phyloP scores from a whole-genome alignment of 2,113 vertebrate genomes.

The Aegotheles bennettii region DNA sequence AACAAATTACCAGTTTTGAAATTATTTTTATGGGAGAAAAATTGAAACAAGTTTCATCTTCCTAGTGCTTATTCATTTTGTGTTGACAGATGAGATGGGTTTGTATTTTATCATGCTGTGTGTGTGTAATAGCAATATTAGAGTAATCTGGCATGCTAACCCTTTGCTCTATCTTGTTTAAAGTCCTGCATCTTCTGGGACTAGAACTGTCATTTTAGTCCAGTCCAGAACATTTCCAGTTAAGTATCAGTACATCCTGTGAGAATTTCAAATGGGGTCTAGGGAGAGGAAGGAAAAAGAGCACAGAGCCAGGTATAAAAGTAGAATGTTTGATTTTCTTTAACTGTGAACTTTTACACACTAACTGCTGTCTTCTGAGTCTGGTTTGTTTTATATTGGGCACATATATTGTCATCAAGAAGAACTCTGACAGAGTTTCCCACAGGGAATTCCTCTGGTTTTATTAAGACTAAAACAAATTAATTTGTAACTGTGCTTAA shows the following conservation, averaged over 20 bases:
- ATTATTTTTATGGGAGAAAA: neutral
- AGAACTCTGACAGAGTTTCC: neutral
- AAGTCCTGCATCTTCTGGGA: neutral
- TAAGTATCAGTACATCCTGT: neutral
- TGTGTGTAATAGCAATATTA: neutral
- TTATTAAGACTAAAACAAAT: conserved; percentile 1
- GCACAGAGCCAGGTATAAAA: neutral
- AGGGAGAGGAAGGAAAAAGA: neutral
- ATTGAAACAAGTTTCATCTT: neutral
- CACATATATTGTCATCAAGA: neutral
- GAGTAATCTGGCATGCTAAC: neutral
- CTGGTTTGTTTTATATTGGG: neutral
- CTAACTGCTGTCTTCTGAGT: neutral
- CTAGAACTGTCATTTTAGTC: neutral
- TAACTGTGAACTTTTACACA: neutral
- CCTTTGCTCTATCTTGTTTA: neutral
- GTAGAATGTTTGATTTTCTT: neutral
- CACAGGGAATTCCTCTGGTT: neutral
- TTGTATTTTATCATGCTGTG: neutral
- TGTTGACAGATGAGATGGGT: neutral
- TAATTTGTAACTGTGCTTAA: neutral
- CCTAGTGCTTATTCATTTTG: neutral
- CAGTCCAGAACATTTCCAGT: neutral
- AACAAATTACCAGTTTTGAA: neutral
- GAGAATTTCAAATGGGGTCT: neutral